Evolutionary conservation across 2,888 invertebrate species (phyloP), one percentile per base, ranked within the genome.

Genomic region (Stenoptilia bipunctidactyla): DNA sequence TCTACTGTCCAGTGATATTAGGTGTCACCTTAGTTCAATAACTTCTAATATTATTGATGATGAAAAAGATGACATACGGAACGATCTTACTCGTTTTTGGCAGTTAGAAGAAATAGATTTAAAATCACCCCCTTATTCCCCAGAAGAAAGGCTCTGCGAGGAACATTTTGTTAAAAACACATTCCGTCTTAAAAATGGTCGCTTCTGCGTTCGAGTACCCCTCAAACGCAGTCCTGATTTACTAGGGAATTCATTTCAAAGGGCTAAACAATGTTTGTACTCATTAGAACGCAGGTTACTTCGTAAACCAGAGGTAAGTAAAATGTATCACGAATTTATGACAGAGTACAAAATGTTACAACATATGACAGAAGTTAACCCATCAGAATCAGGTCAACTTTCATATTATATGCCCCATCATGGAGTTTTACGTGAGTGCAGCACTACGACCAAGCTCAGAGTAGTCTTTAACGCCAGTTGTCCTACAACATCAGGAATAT

Each of bases 321-420:
- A n/a, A n/a, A n/a, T n/a, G n/a, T n/a, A n/a, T n/a, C n/a, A n/a
- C n/a, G n/a, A n/a, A n/a, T n/a, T n/a, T n/a, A n/a, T n/a, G n/a
- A n/a, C n/a, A 0, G 54, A 56, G 37, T 56, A 53, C 36, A 15
- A 41, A 2, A 10, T 35, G 3, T 39, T 52, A 38, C 46, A 44
- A 14, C 50, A 54, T n/a, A 51, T 51, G 50, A 40, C 50, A 2
- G 44, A 51, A 27, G 47, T 45, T 2, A 40, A 48, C 6, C 4
- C 48, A 2, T 46, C 46, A 13, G 46, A 45, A 6, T 34, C 14
- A 13, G 46, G 47, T 9, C 15, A 37, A 13, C 46, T 45, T 1
- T 45, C 45, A 10, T 41, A 46, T 13, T 13, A 46, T 8, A 34
- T 47, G 5, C 41, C 41, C 1, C 47, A n/a, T n/a, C n/a, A n/a